These are phyloP conservation scores for Torymus aiolomorphi DNA, from an alignment of 2,888 invertebrate genomes.

Conservation along the genomic window DNA sequence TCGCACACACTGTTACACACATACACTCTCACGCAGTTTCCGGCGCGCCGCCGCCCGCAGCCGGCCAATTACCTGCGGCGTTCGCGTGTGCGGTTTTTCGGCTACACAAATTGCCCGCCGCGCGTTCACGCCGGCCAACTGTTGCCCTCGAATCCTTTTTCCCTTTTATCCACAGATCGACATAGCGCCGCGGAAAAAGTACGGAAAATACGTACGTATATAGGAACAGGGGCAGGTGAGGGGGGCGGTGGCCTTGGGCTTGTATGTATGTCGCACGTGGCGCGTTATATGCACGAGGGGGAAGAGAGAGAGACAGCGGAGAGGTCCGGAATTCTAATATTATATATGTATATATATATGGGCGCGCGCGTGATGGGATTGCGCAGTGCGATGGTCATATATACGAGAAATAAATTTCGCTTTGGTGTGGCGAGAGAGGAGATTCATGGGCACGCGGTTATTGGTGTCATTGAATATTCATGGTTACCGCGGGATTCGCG, in stretches of 20 bases:
- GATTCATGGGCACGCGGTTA: no score
- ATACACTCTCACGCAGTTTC: not conserved
- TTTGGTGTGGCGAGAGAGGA: no score
- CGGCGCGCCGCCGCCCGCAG: not conserved
- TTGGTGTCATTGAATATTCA: no score
- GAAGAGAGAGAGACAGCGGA: not conserved
- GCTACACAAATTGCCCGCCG: not conserved
- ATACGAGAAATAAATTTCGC: slow-evolving; percentile 10
- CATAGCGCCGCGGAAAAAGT: not conserved
- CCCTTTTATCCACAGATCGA: not conserved
- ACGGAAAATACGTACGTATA: no score
- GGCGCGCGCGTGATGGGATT: no score
- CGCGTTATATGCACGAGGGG: not conserved
- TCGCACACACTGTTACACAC: no score
- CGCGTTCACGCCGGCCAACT: slow-evolving; percentile 30
- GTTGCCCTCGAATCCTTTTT: slow-evolving; percentile 36
- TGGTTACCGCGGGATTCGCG: no score
- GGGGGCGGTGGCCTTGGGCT: not conserved
- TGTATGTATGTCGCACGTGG: no score
- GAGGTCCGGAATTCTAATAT: slow-evolving; percentile 9
- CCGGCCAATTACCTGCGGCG: slow-evolving; percentile 21
- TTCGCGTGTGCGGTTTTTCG: slow-evolving; percentile 12
- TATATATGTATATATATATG: no score
- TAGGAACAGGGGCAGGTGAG: not conserved
- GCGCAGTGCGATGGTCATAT: no score